A percentile compares a stretch with the other conserved stretches of the same genome.
These are phyloP conservation scores for Trissoscelio sp. DNA, from an alignment of 2,888 invertebrate genomes.

Conservation along the genomic window DNA sequence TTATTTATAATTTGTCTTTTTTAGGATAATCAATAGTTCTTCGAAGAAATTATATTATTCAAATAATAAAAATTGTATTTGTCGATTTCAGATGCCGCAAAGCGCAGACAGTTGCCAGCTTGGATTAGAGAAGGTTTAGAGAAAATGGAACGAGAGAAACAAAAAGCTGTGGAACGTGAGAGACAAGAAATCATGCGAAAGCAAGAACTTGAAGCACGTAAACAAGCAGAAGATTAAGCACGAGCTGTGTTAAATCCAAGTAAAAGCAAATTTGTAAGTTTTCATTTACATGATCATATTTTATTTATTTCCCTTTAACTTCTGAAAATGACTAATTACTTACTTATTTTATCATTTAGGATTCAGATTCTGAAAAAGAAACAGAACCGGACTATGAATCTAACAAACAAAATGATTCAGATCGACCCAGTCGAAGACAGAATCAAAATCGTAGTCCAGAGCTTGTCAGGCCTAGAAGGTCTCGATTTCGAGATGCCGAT, in stretches of 20 bases:
- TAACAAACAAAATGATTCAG: conserved; percentile 73
- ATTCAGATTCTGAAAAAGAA: conserved; percentile 83
- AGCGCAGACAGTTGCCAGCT: conserved; percentile 95
- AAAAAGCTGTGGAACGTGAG: conserved; percentile 92
- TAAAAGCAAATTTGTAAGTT: conserved; percentile 86
- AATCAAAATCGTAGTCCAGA: conserved; percentile 79
- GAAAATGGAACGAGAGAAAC: conserved; percentile 98
- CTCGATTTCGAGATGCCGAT: conserved; percentile 82
- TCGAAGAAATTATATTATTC: too few species aligned
- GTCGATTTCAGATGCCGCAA: conserved; percentile 88
- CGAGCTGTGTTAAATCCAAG: conserved; percentile 83
- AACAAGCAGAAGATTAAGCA: conserved; percentile 85
- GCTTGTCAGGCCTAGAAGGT: conserved; percentile 79
- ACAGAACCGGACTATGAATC: conserved; percentile 77
- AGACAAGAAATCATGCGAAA: conserved; percentile 87
- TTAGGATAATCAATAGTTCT: too few species aligned
- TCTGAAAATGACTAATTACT: too few species aligned
- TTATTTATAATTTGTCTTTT: too few species aligned
- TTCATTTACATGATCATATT: too few species aligned
- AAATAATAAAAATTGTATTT: too few species aligned
- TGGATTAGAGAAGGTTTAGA: conserved; percentile 99
- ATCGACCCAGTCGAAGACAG: conserved; percentile 74
- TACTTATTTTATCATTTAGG: conserved; percentile 73
- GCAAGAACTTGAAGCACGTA: conserved; percentile 85
- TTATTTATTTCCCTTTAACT: too few species aligned